A percentile compares a stretch with the other conserved stretches of the same genome.
Conservation (phyloP, 1,140 invertebrate species). For the Asobara japonica region DNA sequence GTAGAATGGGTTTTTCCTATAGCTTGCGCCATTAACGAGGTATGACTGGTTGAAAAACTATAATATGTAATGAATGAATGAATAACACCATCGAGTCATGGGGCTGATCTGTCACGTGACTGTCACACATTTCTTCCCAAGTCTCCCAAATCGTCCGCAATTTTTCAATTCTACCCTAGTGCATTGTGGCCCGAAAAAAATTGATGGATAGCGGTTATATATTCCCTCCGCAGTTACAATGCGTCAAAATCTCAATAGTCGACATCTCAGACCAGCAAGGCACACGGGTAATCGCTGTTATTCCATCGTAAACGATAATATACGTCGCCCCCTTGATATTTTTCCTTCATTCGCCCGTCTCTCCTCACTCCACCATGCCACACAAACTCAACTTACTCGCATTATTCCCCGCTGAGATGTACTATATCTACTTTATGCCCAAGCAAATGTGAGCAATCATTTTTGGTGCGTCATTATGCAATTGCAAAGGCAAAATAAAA, state of each 20-base stretch:
- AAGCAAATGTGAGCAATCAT: slow-evolving; percentile 46
- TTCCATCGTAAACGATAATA: slow-evolving; percentile 62
- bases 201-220: too few relatives aligned
- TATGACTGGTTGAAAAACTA: too few relatives aligned
- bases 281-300: slow-evolving; percentile 61
- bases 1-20: too few relatives aligned
- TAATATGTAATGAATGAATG: too few relatives aligned
- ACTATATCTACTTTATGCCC: slow-evolving; percentile 41
- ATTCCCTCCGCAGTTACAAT: background rate
- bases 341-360: background rate
- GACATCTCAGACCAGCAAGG: slow-evolving; percentile 23
- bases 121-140: too few relatives aligned
- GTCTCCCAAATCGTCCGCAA: too few relatives aligned
- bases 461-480: slow-evolving; percentile 59
- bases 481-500: slow-evolving; percentile 61
- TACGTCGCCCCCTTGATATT: slow-evolving; percentile 39
- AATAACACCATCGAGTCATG: too few relatives aligned
- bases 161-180: too few relatives aligned
- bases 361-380: slow-evolving; percentile 40
- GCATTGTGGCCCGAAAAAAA: too few relatives aligned
- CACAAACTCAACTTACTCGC: slow-evolving; percentile 57
- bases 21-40: too few relatives aligned
- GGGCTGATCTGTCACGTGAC: too few relatives aligned
- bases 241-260: slow-evolving; percentile 11
- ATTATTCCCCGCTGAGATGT: slow-evolving; percentile 49